Conservation (phyloP, 2,797 vertebrate species). For the Amazona finschi region DNA sequence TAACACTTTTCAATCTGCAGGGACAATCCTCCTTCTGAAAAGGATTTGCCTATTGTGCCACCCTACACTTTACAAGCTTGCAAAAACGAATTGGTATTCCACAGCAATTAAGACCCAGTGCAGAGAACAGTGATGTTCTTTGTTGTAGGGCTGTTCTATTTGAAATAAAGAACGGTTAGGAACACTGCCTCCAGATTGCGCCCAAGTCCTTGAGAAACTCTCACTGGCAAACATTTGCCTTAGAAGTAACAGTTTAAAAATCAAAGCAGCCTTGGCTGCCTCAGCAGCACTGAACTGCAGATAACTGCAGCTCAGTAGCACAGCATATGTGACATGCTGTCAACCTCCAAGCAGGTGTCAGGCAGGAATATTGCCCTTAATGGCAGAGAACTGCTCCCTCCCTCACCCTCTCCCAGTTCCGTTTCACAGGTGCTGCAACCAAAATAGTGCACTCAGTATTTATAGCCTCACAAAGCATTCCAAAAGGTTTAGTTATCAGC, state of each 20-base stretch:
- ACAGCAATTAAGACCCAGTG: not conserved
- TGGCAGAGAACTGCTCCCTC: not conserved
- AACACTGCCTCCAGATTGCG: not conserved
- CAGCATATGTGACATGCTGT: fast-evolving
- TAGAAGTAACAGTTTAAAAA: not conserved
- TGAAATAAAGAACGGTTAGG: not conserved
- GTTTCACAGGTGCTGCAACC: not conserved
- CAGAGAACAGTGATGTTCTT: not conserved
- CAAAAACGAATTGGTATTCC: not conserved
- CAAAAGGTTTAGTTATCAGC: not conserved
- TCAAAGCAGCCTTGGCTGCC: not conserved
- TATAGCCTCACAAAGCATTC: constrained; percentile 17
- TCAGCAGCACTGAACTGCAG: not conserved
- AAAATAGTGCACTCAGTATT: constrained; percentile 15
- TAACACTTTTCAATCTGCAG: not conserved
- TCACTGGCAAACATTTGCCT: not conserved
- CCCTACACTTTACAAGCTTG: not conserved
- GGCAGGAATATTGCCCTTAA: not conserved
- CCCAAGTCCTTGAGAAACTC: not conserved
- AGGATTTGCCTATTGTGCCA: not conserved
- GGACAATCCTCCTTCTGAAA: not conserved
- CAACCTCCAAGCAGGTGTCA: not conserved
- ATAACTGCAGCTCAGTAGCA: not conserved
- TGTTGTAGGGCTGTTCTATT: not conserved
- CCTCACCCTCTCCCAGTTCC: not conserved